phyloP scores from a whole-genome alignment of 2,888 invertebrate genomes.

The Lissocephala sabroskyi region DNA sequence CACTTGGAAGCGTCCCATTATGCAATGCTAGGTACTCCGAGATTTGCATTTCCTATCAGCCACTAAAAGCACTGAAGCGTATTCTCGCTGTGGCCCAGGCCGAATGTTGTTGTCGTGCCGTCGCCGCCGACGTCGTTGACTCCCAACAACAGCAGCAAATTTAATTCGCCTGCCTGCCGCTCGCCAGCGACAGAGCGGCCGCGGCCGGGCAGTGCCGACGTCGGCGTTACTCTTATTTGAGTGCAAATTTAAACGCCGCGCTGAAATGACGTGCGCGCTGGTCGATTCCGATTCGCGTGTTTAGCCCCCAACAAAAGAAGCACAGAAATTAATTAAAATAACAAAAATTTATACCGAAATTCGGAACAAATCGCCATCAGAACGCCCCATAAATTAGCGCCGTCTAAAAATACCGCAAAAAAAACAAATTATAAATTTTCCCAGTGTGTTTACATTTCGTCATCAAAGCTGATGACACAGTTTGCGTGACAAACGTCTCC shows the following conservation, averaged over 20 bases:
- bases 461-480: constrained; percentile 12
- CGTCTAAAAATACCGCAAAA: no score
- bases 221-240: constrained; percentile 19
- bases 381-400: no score
- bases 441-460: constrained; percentile 20
- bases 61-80: constrained; percentile 28
- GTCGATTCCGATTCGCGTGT: not conserved
- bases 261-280: constrained; percentile 39
- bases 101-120: constrained; percentile 12
- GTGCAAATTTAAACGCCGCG: constrained; percentile 53
- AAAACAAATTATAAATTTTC: no score
- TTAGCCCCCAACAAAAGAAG: not conserved
- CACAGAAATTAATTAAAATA: constrained; percentile 3
- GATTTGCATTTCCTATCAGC: no score
- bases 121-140: not conserved
- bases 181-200: not conserved
- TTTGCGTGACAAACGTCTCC: constrained; percentile 2
- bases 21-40: no score
- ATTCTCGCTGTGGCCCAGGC: constrained; percentile 16
- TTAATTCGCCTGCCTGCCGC: not conserved
- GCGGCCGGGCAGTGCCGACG: not conserved
- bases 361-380: no score
- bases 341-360: no score
- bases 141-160: not conserved
- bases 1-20: no score